Percentiles rank a stretch among this genome's conserved stretches.
Conservation (phyloP, 2,888 invertebrate species). For the Athetis lepigone region DNA sequence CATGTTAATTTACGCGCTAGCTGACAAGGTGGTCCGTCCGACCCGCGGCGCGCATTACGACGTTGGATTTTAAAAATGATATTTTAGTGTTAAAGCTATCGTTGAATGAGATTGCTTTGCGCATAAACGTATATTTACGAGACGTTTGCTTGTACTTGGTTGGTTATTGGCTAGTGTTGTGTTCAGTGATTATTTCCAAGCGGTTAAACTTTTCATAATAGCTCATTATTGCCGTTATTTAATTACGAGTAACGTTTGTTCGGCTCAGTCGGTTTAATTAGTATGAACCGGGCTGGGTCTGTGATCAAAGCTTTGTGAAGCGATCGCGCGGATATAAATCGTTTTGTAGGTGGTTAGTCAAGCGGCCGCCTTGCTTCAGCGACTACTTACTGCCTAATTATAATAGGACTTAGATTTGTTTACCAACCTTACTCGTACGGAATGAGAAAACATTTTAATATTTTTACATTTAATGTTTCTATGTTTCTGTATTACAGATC, state of each 20-base stretch:
- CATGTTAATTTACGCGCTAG: constrained; percentile 83
- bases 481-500: no score
- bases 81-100: constrained; percentile 86
- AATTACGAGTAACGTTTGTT: constrained; percentile 72
- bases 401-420: constrained; percentile 24
- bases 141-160: constrained; percentile 29
- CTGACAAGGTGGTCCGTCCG: constrained; percentile 86
- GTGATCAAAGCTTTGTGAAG: constrained; percentile 79
- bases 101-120: constrained; percentile 72
- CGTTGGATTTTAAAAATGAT: constrained; percentile 80
- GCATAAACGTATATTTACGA: constrained; percentile 49
- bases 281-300: constrained; percentile 62
- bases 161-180: constrained; percentile 52
- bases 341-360: constrained; percentile 57
- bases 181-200: constrained; percentile 73
- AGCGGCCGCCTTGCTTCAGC: constrained; percentile 47
- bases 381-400: constrained; percentile 34
- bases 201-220: constrained; percentile 74
- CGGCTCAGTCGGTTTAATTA: constrained; percentile 72
- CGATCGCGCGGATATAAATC: constrained; percentile 67
- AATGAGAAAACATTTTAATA: no score
- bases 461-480: no score
- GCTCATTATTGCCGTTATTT: constrained; percentile 77
- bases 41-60: constrained; percentile 67
- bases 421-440: constrained; percentile 13